phyloP scores from a whole-genome alignment of 2,888 invertebrate genomes.

The Pseudanteris insignis region DNA sequence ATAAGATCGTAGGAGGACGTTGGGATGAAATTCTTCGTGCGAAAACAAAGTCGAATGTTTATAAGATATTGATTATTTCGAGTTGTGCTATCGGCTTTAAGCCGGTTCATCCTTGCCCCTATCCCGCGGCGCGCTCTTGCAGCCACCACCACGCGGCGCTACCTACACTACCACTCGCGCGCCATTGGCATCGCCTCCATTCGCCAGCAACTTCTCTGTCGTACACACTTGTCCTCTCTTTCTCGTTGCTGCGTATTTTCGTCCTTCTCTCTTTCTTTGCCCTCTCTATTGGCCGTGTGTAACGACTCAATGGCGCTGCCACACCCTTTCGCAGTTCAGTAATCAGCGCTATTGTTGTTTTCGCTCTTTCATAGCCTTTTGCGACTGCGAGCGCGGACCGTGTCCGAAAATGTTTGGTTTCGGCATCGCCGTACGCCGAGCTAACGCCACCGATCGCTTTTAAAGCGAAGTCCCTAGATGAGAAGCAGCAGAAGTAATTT shows the following conservation, averaged over 20 bases:
- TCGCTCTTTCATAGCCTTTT: constrained; percentile 53
- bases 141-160: constrained; percentile 48
- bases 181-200: constrained; percentile 44
- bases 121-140: constrained; percentile 24
- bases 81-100: constrained; percentile 64
- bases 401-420: constrained; percentile 33
- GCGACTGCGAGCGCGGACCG: constrained; percentile 36
- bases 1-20: too few relatives aligned
- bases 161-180: constrained; percentile 48
- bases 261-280: constrained; percentile 31
- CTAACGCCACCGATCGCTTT: constrained; percentile 6
- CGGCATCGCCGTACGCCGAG: constrained; percentile 11
- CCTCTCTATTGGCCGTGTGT: constrained; percentile 59
- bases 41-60: constrained; percentile 38
- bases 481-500: constrained; percentile 14
- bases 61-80: constrained; percentile 63
- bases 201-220: constrained; percentile 30
- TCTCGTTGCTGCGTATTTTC: constrained; percentile 35
- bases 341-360: constrained; percentile 65
- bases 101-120: constrained; percentile 63
- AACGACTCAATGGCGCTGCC: constrained; percentile 66
- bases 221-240: constrained; percentile 38
- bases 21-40: too few relatives aligned
- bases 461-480: constrained; percentile 5
- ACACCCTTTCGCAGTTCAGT: constrained; percentile 65